A percentile compares a stretch with the other conserved stretches of the same genome.
Evolutionary conservation across 2,888 invertebrate genomes (phyloP).

Genomic region (Strigamia transsilvanica): DNA sequence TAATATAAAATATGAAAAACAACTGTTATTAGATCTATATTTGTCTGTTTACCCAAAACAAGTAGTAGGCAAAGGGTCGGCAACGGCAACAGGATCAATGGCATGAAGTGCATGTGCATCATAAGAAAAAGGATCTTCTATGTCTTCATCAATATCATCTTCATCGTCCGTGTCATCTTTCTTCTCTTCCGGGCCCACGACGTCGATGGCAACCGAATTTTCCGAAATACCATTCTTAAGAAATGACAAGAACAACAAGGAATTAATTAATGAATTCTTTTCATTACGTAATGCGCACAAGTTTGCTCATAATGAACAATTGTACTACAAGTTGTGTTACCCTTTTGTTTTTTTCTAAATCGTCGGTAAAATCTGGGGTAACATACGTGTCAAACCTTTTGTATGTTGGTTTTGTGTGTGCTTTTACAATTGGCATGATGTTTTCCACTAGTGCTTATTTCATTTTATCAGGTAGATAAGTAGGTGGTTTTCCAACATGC

Average conservation of each 20-base stretch:
- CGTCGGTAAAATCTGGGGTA: background rate
- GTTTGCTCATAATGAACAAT: background rate
- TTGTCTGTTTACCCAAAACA: conserved; percentile 25
- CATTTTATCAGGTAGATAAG: conserved; percentile 1
- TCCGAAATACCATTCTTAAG: background rate
- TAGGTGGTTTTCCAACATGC: background rate
- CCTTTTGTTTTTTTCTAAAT: background rate
- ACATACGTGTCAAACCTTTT: conserved; percentile 36
- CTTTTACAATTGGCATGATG: conserved; percentile 4
- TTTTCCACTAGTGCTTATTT: background rate
- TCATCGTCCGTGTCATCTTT: conserved; percentile 43
- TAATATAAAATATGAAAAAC: too few species aligned
- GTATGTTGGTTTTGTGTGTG: conserved; percentile 15
- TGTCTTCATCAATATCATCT: conserved; percentile 50
- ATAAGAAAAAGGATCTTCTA: conserved; percentile 34
- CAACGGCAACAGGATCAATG: conserved; percentile 15
- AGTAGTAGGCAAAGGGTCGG: conserved; percentile 33
- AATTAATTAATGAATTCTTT: too few species aligned
- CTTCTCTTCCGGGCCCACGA: background rate
- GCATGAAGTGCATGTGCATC: conserved; percentile 12
- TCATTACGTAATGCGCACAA: background rate
- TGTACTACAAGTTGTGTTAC: background rate
- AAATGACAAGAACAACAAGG: background rate
- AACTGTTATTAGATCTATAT: too few species aligned
- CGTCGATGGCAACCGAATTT: background rate